Conservation (phyloP, 2,113 vertebrate species). For the Onychorhynchus coronatus region DNA sequence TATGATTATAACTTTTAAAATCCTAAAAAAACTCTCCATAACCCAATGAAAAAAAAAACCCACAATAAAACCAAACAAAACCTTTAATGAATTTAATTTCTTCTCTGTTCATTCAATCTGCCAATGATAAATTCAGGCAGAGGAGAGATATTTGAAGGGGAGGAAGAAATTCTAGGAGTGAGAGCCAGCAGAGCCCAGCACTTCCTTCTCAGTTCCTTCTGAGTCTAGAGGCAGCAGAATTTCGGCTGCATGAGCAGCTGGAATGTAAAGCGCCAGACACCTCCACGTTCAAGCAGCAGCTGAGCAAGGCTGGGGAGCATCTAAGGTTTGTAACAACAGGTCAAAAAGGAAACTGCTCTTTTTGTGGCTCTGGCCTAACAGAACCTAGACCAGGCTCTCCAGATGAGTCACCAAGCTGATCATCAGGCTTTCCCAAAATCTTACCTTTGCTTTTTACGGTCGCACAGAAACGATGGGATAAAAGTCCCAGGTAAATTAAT, state of each 20-base stretch:
- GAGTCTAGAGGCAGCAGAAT: not conserved
- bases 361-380: not conserved
- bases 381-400: not conserved
- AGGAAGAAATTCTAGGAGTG: not conserved
- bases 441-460: not conserved
- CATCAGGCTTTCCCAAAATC: not conserved
- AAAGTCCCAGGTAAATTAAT: not conserved
- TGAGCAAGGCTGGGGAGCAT: not conserved
- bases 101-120: not conserved
- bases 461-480: not conserved
- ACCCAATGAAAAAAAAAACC: not conserved
- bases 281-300: not conserved
- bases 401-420: not conserved
- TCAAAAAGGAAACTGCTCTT: not conserved
- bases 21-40: not conserved
- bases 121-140: not conserved
- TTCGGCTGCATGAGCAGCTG: accelerated
- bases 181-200: not conserved
- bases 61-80: no score
- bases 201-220: not conserved
- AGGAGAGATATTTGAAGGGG: not conserved
- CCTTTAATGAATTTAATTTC: not conserved
- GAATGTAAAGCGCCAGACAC: not conserved
- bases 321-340: not conserved
- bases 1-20: not conserved